Percentiles rank a stretch among this genome's conserved stretches.
Conservation (phyloP, 1,140 invertebrate species). For the Penaeus chinensis region DNA sequence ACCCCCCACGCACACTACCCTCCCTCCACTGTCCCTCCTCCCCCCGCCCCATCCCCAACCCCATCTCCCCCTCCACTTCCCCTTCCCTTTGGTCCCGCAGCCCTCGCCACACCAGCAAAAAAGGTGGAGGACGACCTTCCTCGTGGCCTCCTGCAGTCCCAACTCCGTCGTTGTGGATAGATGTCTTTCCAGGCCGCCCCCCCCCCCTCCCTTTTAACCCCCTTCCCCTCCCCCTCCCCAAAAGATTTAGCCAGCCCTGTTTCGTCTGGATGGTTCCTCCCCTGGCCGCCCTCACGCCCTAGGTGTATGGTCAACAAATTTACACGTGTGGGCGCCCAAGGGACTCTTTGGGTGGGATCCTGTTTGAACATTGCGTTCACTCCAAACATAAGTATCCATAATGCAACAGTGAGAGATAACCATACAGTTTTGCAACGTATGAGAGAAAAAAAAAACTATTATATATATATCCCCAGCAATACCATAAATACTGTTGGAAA, state of each 20-base stretch:
- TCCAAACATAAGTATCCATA: conserved; percentile 41
- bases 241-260: background rate
- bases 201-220: background rate
- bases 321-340: background rate
- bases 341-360: background rate
- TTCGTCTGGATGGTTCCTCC: too few relatives aligned
- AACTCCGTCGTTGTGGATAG: too few relatives aligned
- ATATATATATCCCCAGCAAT: background rate
- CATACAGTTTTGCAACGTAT: background rate
- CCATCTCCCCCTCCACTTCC: background rate
- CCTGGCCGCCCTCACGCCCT: too few relatives aligned
- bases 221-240: background rate
- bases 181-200: too few relatives aligned
- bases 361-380: conserved; percentile 33
- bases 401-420: conserved; percentile 31
- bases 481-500: conserved; percentile 31
- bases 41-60: background rate
- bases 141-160: too few relatives aligned
- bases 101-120: too few relatives aligned
- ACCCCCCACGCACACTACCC: background rate
- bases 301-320: too few relatives aligned
- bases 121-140: too few relatives aligned
- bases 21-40: background rate
- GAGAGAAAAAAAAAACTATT: too few relatives aligned
- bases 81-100: background rate